Evolutionary conservation across 2,888 invertebrate genomes (phyloP).

Genomic region (Psococerastis gibbosa): DNA sequence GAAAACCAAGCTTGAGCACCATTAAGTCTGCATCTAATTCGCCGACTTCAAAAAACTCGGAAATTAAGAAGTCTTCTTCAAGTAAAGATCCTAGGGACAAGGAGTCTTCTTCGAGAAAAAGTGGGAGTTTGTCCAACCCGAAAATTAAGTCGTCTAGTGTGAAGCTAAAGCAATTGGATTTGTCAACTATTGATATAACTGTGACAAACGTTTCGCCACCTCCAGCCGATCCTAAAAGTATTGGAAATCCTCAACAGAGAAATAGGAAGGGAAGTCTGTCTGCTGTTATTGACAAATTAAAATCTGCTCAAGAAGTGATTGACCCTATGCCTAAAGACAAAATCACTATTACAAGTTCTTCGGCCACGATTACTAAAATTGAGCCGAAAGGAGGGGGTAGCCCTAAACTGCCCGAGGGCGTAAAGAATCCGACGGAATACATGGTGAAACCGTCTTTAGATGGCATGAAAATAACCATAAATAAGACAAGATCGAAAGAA

Average conservation of each 20-base stretch:
- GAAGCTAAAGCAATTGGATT: conserved; percentile 48
- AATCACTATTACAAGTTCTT: background rate
- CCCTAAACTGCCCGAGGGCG: conserved; percentile 21
- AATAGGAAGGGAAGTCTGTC: conserved; percentile 58
- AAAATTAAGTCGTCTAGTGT: conserved; percentile 43
- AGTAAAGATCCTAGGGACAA: conserved; percentile 13
- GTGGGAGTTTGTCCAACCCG: conserved; percentile 27
- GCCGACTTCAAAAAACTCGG: conserved; percentile 28
- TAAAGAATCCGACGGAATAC: conserved; percentile 56
- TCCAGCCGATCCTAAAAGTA: conserved; percentile 13
- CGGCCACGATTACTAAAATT: background rate
- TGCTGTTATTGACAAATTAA: conserved; percentile 73
- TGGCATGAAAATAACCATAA: conserved; percentile 80
- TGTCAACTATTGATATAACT: conserved; percentile 25
- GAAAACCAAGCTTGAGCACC: conserved; percentile 78
- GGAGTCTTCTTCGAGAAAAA: conserved; percentile 2
- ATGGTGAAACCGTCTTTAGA: conserved; percentile 79
- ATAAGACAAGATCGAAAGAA: conserved; percentile 65
- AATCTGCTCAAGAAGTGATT: conserved; percentile 38
- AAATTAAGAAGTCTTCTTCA: conserved; percentile 28
- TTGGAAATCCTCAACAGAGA: conserved; percentile 15
- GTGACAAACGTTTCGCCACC: conserved; percentile 12
- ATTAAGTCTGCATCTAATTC: conserved; percentile 61
- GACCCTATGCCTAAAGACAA: background rate
- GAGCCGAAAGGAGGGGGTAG: background rate